Evolutionary conservation across 2,888 invertebrate genomes (phyloP), one percentile per base, ranked within the genome.

Genomic region (Apomyelois bistriatella): DNA sequence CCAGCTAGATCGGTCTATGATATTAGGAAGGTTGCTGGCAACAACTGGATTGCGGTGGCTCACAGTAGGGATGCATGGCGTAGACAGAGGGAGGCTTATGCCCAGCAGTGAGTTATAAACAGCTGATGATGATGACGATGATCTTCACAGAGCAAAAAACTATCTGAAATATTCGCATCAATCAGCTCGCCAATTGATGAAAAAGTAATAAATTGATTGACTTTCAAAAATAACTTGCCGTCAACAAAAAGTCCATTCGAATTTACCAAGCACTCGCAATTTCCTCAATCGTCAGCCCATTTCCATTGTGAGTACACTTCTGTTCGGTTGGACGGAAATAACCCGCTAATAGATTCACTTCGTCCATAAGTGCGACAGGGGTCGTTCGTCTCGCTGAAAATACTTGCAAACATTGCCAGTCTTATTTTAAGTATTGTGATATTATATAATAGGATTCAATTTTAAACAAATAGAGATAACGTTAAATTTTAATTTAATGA

Each of bases 321-420:
- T 56, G 72, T 59, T 73, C 72, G 72, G 72, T 76, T 76, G 70
- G 79, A 79, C 85, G 89, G 87, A 89, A 86, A 88, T 90, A 88
- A 87, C 81, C 82, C 81, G 86, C 83, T 87, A 89, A 89, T 89
- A 89, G 89, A 89, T 88, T 88, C 87, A 86, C 85, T 72, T 74
- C 40, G 40, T 8, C 40, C 82, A 32, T 22, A 22, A 22, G 35
- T 8, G 9, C 37, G 37, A 15, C 40, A 15, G 10, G 40, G 15
- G 13, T 40, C 40, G 15, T 16, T 38, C 9, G 38, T 7, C 13
- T 13, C 16, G 16, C 16, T 9, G 40, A 9, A 38, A 13, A 13
- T 38, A 13, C 15, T 40, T 10, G 40, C 40, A 16, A 40, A 40
- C 6, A 40, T 7, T 16, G 9, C 40, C 1, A 8, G 38, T 38